Percentiles rank a stretch among this genome's conserved stretches.
phyloP scores from a whole-genome alignment of 2,888 invertebrate species.

The Chalcosyrphus nemorum region DNA sequence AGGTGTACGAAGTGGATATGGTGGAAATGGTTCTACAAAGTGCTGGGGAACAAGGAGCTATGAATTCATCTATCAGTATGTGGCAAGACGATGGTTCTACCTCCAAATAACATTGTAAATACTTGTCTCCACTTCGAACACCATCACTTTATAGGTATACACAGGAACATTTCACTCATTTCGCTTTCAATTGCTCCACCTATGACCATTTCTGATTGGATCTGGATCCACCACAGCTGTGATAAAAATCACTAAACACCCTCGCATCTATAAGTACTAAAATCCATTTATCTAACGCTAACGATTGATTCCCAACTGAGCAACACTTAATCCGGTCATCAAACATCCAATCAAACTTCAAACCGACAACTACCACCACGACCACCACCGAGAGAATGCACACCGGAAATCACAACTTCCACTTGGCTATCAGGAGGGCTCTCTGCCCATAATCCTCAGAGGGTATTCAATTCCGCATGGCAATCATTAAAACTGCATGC shows the following conservation, averaged over 20 bases:
- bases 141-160: neutral
- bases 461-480: slow-evolving; percentile 70
- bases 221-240: neutral
- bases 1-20: too few relatives aligned
- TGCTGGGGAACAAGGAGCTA: too few relatives aligned
- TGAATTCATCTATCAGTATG: too few relatives aligned
- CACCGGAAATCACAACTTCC: slow-evolving; percentile 68
- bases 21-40: too few relatives aligned
- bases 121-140: neutral
- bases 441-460: slow-evolving; percentile 64
- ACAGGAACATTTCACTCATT: too few relatives aligned
- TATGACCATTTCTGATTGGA: too few relatives aligned
- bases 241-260: neutral
- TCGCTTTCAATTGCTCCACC: neutral
- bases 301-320: slow-evolving; percentile 45
- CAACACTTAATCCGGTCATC: slow-evolving; percentile 62
- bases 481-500: slow-evolving; percentile 69
- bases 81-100: too few relatives aligned
- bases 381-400: neutral
- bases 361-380: neutral
- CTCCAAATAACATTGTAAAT: too few relatives aligned
- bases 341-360: slow-evolving; percentile 50
- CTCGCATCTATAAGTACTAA: neutral
- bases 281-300: slow-evolving; percentile 1
- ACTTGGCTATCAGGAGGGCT: slow-evolving; percentile 39